A percentile compares a stretch with the other conserved stretches of the same genome.
phyloP scores from a whole-genome alignment of 2,888 invertebrate genomes.

The Eupithecia tripunctaria region DNA sequence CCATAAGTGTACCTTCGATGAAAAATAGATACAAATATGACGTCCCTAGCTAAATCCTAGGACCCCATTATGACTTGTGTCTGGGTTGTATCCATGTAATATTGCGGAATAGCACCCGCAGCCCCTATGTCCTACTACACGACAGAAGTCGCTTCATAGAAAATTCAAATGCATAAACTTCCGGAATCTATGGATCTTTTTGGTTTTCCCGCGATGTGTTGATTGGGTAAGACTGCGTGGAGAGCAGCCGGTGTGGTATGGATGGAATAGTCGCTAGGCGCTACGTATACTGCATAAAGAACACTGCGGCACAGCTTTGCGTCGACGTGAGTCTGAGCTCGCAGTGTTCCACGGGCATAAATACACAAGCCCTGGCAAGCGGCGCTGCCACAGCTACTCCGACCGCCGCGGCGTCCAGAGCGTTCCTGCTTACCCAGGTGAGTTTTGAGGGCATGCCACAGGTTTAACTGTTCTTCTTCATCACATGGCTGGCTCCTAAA shows the following conservation, averaged over 20 bases:
- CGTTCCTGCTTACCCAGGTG: slow-evolving; percentile 58
- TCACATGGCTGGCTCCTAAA: no score
- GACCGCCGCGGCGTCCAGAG: slow-evolving; percentile 50
- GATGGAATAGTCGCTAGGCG: slow-evolving; percentile 53
- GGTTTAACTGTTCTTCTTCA: not conserved
- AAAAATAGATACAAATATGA: no score
- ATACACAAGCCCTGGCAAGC: slow-evolving; percentile 61
- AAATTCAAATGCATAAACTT: slow-evolving; percentile 3
- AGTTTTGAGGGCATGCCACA: slow-evolving; percentile 49
- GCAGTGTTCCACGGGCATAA: slow-evolving; percentile 73
- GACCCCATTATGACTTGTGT: not conserved
- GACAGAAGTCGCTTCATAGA: not conserved
- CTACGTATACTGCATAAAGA: slow-evolving; percentile 71
- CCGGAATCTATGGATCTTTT: slow-evolving; percentile 40
- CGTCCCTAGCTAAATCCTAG: not conserved
- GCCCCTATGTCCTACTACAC: not conserved
- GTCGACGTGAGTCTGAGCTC: slow-evolving; percentile 54
- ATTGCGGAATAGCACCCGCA: not conserved
- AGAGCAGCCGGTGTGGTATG: slow-evolving; percentile 35
- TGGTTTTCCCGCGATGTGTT: slow-evolving; percentile 38
- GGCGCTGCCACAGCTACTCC: slow-evolving; percentile 55
- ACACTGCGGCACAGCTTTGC: slow-evolving; percentile 77
- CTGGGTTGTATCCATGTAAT: not conserved
- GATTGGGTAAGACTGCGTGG: slow-evolving; percentile 40
- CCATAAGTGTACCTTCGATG: no score